These are phyloP conservation scores for Pelecanus crispus DNA, from an alignment of 2,113 vertebrate genomes.

Conservation along the genomic window DNA sequence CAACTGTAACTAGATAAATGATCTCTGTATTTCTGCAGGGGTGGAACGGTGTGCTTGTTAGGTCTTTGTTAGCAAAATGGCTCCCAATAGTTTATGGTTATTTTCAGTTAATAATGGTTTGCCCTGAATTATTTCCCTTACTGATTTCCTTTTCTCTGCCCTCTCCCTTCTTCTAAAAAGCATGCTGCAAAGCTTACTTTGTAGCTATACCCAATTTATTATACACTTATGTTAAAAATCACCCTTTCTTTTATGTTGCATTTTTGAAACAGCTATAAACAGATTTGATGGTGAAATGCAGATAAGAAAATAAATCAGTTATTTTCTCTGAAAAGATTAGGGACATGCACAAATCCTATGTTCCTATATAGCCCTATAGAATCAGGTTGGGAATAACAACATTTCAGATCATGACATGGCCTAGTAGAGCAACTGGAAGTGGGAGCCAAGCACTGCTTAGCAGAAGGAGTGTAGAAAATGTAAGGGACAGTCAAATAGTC, in stretches of 20 bases:
- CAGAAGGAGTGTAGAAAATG: fast-evolving
- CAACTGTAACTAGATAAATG: neutral
- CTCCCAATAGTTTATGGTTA: neutral
- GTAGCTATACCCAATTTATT: neutral
- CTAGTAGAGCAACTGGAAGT: neutral
- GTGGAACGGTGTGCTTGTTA: neutral
- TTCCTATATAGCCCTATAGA: neutral
- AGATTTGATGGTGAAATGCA: neutral
- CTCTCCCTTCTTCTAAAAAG: neutral
- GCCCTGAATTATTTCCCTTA: neutral
- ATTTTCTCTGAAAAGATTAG: neutral
- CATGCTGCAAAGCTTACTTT: neutral
- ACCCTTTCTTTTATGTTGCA: neutral
- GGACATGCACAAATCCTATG: neutral
- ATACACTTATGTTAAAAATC: neutral
- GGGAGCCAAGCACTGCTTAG: neutral
- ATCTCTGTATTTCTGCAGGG: neutral
- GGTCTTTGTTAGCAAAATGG: neutral
- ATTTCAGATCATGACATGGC: neutral
- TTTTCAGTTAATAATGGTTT: neutral
- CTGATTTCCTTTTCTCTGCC: neutral
- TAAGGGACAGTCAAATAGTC: neutral
- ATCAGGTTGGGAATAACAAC: neutral
- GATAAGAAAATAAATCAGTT: neutral
- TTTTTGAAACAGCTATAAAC: neutral